Conservation (phyloP, 2,797 vertebrate genomes). For the Tauraco hartlaubi region DNA sequence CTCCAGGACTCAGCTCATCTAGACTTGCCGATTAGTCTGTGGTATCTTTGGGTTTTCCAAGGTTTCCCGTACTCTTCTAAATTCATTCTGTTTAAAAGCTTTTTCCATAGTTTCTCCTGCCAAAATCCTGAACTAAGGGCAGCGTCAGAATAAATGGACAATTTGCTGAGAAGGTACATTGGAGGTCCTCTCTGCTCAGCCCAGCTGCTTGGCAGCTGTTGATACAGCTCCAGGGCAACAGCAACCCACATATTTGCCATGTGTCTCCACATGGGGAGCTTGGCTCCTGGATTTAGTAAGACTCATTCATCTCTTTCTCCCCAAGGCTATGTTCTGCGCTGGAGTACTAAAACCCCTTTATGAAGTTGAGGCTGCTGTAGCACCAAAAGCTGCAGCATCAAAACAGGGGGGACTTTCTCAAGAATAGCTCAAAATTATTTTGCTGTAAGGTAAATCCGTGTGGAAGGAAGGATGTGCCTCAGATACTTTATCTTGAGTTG, state of each 20-base stretch:
- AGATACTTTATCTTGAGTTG: not conserved
- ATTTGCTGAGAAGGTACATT: conserved; percentile 12
- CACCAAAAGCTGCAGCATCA: not conserved
- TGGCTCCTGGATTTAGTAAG: not conserved
- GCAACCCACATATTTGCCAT: not conserved
- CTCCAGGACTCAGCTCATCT: not conserved
- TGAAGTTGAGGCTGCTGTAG: not conserved
- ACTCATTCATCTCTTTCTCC: conserved; percentile 11
- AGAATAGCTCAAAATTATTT: not conserved
- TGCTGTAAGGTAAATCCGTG: not conserved
- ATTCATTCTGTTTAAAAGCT: not conserved
- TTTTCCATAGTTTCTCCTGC: not conserved
- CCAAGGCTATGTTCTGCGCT: not conserved
- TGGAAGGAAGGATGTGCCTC: not conserved
- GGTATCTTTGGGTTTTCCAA: conserved; percentile 2
- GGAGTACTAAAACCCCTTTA: not conserved
- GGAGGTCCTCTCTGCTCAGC: conserved; percentile 21
- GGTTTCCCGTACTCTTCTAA: not conserved
- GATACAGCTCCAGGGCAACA: not conserved
- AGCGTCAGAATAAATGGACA: conserved; percentile 3
- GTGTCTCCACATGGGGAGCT: not conserved
- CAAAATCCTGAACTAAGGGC: not conserved
- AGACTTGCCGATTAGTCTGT: not conserved
- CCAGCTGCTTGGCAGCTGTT: conserved; percentile 48
- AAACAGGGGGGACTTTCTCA: not conserved